Conservation (phyloP, 2,113 vertebrate species). For the Acinonyx jubatus region DNA sequence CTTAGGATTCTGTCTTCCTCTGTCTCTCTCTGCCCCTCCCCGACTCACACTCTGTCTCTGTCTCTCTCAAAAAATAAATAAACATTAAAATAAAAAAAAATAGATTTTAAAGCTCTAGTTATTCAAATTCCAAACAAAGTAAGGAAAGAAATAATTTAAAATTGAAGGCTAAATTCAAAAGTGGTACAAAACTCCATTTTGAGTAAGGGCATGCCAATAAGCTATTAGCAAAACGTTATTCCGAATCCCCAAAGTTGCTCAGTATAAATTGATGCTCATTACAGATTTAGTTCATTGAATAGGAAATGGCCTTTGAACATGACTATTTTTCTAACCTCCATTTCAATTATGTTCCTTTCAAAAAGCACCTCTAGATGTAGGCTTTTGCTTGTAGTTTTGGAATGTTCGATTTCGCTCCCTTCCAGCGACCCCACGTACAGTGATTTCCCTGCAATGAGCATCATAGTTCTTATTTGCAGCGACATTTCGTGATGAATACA, state of each 20-base stretch:
- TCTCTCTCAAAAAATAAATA: too few species aligned
- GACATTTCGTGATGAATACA: background rate
- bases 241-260: background rate
- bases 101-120: background rate
- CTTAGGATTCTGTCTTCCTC: too few species aligned
- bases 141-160: background rate
- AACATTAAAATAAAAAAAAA: background rate
- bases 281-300: background rate
- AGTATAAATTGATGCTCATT: background rate
- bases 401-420: background rate
- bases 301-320: background rate
- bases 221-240: background rate
- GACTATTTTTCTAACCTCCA: background rate
- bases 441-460: background rate
- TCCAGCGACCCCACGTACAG: background rate
- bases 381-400: background rate
- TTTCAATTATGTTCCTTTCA: background rate
- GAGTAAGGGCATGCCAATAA: background rate
- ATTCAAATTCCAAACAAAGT: background rate
- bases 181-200: background rate
- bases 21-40: too few species aligned
- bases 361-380: background rate
- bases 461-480: background rate
- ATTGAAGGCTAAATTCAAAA: background rate
- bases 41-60: too few species aligned